These are phyloP conservation scores for Tuta absoluta DNA, from an alignment of 2,888 invertebrate species.

Conservation along the genomic window DNA sequence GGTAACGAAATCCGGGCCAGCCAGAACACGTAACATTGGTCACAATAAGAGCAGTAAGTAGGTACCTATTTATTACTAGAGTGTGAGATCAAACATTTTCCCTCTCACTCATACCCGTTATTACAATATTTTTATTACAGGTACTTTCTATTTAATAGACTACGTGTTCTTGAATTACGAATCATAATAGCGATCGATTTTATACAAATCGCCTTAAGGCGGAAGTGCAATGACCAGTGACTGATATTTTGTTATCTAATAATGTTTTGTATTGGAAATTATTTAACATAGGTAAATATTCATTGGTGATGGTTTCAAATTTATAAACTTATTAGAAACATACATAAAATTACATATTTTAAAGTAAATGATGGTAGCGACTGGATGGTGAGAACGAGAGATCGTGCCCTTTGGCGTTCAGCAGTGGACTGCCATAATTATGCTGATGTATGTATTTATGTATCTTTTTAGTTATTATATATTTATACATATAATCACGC, in stretches of 20 bases:
- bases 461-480: no score
- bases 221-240: constrained; percentile 31
- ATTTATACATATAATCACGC: no score
- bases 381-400: no score
- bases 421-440: no score
- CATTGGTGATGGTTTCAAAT: background rate
- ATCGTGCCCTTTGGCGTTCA: no score
- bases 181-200: constrained; percentile 43
- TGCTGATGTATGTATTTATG: no score
- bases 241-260: background rate
- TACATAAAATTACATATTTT: no score
- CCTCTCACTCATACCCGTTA: constrained; percentile 66
- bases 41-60: constrained; percentile 2
- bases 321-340: background rate
- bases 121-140: constrained; percentile 68
- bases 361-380: no score
- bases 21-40: background rate
- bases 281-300: background rate
- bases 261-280: constrained; percentile 1
- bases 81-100: constrained; percentile 61
- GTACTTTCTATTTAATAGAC: constrained; percentile 72
- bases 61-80: constrained; percentile 45
- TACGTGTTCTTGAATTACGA: constrained; percentile 58
- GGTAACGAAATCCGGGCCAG: background rate
- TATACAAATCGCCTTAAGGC: constrained; percentile 31